Evolutionary conservation across 2,888 invertebrate genomes (phyloP), one percentile per base, ranked within the genome.

Genomic region (Cancer borealis): DNA sequence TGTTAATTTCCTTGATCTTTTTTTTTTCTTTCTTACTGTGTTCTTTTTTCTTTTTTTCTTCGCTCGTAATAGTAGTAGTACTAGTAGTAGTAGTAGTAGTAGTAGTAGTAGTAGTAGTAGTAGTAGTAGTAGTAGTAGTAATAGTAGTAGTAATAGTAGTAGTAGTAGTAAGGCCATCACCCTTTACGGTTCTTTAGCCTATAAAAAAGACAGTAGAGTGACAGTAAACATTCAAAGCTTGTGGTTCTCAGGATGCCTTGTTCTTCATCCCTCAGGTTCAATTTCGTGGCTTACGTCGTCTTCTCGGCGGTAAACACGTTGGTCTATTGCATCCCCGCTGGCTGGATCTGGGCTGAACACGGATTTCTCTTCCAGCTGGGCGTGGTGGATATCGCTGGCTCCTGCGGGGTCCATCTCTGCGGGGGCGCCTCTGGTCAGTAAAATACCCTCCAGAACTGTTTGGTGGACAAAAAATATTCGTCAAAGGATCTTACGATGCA

Each of bases 361-460:
- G 99, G 99, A 0, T 99, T 99, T 96, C 97, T 99, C 8, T 98
- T 98, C 96, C 97, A 97, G 94, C 96, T 99, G 96, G 99, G 99
- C 0, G 98, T 98, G 0, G 98, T 99, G 0, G 99, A 99, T 96
- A 99, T 99, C 93, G 99, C 99, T 0, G 99, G 99, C 6, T 98
- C 98, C 4, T 98, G 96, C 3, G 98, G 98, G 5, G 99, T 99
- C 0, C 99, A 99, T 97, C 97, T 99, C 88, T 98, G 99, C 95
- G 99, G 98, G 96, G 97, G 97, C 47, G 96, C 96, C 91, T 97
- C 97, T 60, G 97, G 96, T 96, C 88, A 84, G 94, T 54, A 14
- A 14, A 54, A 21, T 60, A 60, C 60, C 5, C 21, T 60, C 21
- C 21, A 21, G 46, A 79, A 26, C n/a, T 73, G 73, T 26, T 10